These are phyloP conservation scores for Copidosoma aretas DNA, from an alignment of 2,888 invertebrate genomes.

Conservation along the genomic window DNA sequence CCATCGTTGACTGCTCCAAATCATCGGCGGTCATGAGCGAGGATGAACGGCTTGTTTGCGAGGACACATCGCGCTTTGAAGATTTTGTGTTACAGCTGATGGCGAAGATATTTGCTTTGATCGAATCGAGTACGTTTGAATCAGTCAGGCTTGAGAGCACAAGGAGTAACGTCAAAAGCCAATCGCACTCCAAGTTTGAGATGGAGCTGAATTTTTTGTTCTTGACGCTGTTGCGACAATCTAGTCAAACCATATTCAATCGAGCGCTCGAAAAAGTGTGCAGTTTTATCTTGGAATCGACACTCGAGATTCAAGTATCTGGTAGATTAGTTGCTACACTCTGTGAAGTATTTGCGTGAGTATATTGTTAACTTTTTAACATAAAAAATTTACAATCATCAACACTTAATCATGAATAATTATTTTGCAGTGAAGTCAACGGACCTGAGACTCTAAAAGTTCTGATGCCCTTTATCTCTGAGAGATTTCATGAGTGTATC, in stretches of 20 bases:
- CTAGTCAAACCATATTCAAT: conserved; percentile 67
- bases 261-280: conserved; percentile 79
- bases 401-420: too few relatives aligned
- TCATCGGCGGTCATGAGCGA: conserved; percentile 77
- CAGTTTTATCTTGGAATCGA: conserved; percentile 74
- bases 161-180: conserved; percentile 66
- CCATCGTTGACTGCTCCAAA: conserved; percentile 84
- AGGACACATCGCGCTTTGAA: conserved; percentile 85
- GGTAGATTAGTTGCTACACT: conserved; percentile 80
- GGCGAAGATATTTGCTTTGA: conserved; percentile 76
- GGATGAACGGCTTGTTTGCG: conserved; percentile 77
- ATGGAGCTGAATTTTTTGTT: not conserved
- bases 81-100: conserved; percentile 87
- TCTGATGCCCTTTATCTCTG: conserved; percentile 68
- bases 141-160: conserved; percentile 69
- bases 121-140: conserved; percentile 75
- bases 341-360: conserved; percentile 66
- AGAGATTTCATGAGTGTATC: not conserved
- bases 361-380: not conserved
- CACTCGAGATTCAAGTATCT: conserved; percentile 83
- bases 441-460: conserved; percentile 74
- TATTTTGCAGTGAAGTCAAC: conserved; percentile 66
- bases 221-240: conserved; percentile 72
- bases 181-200: conserved; percentile 56
- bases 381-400: not conserved